phyloP scores from a whole-genome alignment of 2,888 invertebrate species.

The Dilophus febrilis region DNA sequence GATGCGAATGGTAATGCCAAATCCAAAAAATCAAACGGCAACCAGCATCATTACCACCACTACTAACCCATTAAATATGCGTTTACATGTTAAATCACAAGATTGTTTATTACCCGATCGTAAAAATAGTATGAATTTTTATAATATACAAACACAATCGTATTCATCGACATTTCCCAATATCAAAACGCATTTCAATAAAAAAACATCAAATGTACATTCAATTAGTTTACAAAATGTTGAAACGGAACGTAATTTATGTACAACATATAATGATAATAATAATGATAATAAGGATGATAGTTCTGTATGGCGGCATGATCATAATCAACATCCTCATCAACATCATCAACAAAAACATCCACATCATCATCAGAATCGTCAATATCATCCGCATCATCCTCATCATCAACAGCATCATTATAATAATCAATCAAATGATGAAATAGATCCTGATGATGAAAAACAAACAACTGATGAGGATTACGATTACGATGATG shows the following conservation, averaged over 20 bases:
- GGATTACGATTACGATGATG: neutral
- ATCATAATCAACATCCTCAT: conserved; percentile 11
- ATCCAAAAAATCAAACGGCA: no score
- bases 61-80: conserved; percentile 15
- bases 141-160: conserved; percentile 15
- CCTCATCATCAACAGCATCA: conserved; percentile 15
- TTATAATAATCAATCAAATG: no score
- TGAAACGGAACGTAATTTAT: conserved; percentile 41
- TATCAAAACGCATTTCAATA: conserved; percentile 34
- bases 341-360: conserved; percentile 5
- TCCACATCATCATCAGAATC: no score
- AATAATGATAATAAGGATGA: no score
- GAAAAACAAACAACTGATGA: neutral
- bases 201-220: conserved; percentile 44
- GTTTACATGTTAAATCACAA: conserved; percentile 37
- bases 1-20: no score
- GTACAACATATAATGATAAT: no score
- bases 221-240: conserved; percentile 54
- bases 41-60: no score
- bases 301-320: no score
- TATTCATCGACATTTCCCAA: conserved; percentile 38
- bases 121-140: conserved; percentile 31
- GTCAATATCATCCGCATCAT: neutral
- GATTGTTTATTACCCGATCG: conserved; percentile 40
- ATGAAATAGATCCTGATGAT: no score